Conservation (phyloP, 2,888 invertebrate genomes). For the Omphaloscelis lunosa region DNA sequence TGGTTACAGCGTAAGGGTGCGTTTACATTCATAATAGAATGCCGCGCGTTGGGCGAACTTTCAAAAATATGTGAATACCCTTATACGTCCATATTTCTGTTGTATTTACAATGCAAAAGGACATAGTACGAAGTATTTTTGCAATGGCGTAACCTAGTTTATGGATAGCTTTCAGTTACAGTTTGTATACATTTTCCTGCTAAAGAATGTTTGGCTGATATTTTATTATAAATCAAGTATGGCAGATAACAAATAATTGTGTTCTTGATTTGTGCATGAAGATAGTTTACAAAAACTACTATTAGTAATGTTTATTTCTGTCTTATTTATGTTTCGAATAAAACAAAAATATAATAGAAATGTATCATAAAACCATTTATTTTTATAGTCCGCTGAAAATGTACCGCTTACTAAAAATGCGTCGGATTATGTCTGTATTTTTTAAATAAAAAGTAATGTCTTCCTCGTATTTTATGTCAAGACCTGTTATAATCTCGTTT, state of each 20-base stretch:
- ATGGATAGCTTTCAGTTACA: constrained; percentile 59
- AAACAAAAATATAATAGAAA: constrained; percentile 28
- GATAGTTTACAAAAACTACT: constrained; percentile 3
- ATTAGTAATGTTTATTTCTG: constrained; percentile 3
- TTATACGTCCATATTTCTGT: constrained; percentile 38
- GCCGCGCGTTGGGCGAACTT: neutral
- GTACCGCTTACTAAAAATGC: constrained; percentile 56
- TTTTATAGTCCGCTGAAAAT: constrained; percentile 47
- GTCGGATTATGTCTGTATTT: constrained; percentile 48
- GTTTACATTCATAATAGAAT: constrained; percentile 10
- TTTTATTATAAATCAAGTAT: constrained; percentile 14
- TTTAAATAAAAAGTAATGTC: constrained; percentile 35
- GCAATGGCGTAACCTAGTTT: constrained; percentile 51
- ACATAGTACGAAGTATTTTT: constrained; percentile 45
- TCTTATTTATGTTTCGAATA: constrained; percentile 39
- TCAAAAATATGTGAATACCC: constrained; percentile 5
- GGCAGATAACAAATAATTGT: constrained; percentile 20
- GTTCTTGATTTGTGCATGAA: constrained; percentile 28
- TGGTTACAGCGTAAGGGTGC: constrained; percentile 29
- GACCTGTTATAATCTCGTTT: constrained; percentile 33
- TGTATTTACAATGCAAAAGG: constrained; percentile 41
- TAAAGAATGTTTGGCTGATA: constrained; percentile 10
- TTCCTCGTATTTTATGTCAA: constrained; percentile 45
- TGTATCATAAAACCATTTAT: constrained; percentile 31
- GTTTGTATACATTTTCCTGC: constrained; percentile 20